phyloP scores from a whole-genome alignment of 2,797 vertebrate species.

The Cossypha dichroa region DNA sequence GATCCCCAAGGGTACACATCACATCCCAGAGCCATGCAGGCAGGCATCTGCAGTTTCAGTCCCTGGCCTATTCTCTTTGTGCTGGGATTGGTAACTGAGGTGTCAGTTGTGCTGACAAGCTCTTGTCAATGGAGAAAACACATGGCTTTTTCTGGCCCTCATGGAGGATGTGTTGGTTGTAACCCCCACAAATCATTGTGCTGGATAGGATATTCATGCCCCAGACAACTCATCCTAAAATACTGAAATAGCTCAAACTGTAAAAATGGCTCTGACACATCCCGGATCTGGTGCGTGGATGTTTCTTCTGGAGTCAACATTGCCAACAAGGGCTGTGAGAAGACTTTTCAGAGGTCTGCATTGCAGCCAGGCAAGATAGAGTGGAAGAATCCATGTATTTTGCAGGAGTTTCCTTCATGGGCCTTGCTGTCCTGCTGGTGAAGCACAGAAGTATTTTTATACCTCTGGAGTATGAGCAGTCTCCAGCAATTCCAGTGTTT shows the following conservation, averaged over 20 bases:
- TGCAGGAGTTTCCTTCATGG: neutral
- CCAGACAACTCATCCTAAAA: neutral
- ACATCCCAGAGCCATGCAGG: neutral
- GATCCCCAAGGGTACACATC: neutral
- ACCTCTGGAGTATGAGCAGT: neutral
- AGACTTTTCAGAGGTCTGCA: neutral
- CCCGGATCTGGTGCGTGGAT: neutral
- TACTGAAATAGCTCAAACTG: neutral
- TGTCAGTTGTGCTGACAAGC: neutral
- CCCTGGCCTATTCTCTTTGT: neutral
- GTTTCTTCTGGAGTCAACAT: neutral
- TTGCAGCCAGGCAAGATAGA: neutral
- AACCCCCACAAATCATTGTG: constrained; percentile 3
- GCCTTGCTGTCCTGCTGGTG: neutral
- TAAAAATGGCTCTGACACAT: neutral
- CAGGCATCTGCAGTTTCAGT: neutral
- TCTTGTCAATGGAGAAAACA: constrained; percentile 37
- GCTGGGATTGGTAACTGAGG: neutral
- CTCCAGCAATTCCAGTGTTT: neutral
- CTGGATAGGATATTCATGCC: neutral
- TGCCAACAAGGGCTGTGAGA: neutral
- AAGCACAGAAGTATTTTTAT: neutral
- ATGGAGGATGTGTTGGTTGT: neutral
- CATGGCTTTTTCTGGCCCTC: neutral
- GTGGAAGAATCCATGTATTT: neutral